Evolutionary conservation across 2,888 invertebrate species (phyloP).

Genomic region (Temnothorax rugatulus): DNA sequence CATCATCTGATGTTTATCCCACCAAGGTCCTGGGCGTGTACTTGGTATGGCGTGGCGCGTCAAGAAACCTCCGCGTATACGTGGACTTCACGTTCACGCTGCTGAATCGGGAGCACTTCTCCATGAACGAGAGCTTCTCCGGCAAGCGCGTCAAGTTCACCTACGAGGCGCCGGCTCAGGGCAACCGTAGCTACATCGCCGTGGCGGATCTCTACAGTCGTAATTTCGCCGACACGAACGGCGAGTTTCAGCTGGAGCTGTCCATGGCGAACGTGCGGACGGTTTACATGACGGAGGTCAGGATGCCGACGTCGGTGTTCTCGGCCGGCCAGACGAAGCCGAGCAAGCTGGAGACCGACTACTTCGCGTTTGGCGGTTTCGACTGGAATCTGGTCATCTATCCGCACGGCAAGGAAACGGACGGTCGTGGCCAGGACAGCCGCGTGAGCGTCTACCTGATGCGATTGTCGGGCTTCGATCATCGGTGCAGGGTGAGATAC

Average conservation of each 20-base stretch:
- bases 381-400: conserved; percentile 92
- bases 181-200: conserved; percentile 91
- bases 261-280: conserved; percentile 92
- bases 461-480: conserved; percentile 93
- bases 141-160: conserved; percentile 92
- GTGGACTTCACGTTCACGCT: conserved; percentile 94
- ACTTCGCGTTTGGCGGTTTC: conserved; percentile 93
- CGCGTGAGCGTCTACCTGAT: conserved; percentile 89
- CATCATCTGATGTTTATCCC: not conserved
- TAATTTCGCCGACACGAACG: conserved; percentile 92
- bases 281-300: conserved; percentile 91
- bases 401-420: conserved; percentile 88
- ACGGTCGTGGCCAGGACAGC: conserved; percentile 84
- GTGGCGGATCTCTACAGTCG: conserved; percentile 91
- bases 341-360: conserved; percentile 89
- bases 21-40: conserved; percentile 90
- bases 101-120: conserved; percentile 93
- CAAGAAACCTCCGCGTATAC: conserved; percentile 92
- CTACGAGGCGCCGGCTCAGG: conserved; percentile 91
- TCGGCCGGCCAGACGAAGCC: conserved; percentile 81
- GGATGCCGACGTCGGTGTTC: conserved; percentile 82
- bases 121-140: conserved; percentile 93
- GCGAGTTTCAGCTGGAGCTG: conserved; percentile 93
- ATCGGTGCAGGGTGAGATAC: conserved; percentile 92
- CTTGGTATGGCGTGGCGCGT: conserved; percentile 92